Base-by-base conservation (phyloP, 2,797 vertebrate genomes). In the Xenops minutus region DNA sequence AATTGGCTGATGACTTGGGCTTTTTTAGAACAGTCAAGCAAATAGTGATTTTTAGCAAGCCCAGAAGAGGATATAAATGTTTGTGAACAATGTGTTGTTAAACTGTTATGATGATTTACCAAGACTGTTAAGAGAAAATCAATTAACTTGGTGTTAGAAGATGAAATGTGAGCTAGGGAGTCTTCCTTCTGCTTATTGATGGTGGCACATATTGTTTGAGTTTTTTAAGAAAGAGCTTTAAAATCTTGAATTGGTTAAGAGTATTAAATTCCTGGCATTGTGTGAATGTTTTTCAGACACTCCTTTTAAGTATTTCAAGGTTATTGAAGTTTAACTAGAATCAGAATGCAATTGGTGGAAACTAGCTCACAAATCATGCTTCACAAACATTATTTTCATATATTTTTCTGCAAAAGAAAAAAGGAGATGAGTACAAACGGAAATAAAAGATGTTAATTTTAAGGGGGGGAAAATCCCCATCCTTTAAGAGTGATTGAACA, bases 211-310 rank as follows among this genome's bases (percentile, higher is more conserved):
- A 86, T 36, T 85, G 69, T 88, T 86, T 86, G 61, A 29, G 37
- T 62, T 92, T 93, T 86, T 77, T 58, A 63, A 88, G 62, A 64
- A 84, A 39, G 41, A 67, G n/a, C 6, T 26, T 83, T 63, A 73
- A 94, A 93, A 69, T 88, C 59, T 72, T 90, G 21, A 75, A 6
- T 86, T 93, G 71, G 46, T 92, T 92, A 89, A 71, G 30, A 61
- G 46, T 78, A 52, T 93, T 84, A 91, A 91, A 93, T 96, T 93
- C 92, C 74, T 91, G 74, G 37, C 58, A 75, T 91, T 75, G 76
- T 80, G 39, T 78, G 73, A 78, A 66, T 77, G 75, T 68, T 91
- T 93, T 88, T 81, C 79, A 88, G 83, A 43, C 52, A 49, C 68
- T 88, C 32, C 58, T 90, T 67, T 77, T 80, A 88, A 88, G 27